Base-by-base conservation (phyloP, 2,797 vertebrate species). In the Coilia nasus region DNA sequence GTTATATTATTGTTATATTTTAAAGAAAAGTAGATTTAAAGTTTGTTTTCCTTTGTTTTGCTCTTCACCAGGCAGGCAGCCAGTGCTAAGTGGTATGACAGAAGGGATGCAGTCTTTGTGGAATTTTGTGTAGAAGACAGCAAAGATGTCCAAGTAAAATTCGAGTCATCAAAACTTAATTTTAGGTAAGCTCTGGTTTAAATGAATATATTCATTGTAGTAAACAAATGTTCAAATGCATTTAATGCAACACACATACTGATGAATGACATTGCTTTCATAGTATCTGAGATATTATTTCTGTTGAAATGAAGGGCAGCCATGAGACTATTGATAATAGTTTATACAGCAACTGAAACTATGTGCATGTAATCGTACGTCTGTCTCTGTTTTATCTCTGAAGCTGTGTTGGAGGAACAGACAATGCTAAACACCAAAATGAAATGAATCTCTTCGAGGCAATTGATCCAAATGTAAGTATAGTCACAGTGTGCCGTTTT, bases 51-150 rank as follows among this genome's bases (percentile, higher is more conserved):
- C 17, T 78, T 2, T 75, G 15, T 21, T 44, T 6, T 44, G 2
- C 56, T 78, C 11, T 87, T 86, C 60, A 84, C 64, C 89, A 99
- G 98, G 97, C 97, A 98, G 91, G 94, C 97, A 90, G 98, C 97
- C 91, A 95, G 96, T 93, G 97, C 97, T 6, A 99, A 98, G 93
- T 99, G 98, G 98, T 99, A 98, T 87, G 98, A 99, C 95, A 96
- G 97, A 92, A 93, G 97, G 93, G 98, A 99, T 92, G 96, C 96
- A 19, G 98, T 99, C 91, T 99, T 97, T 88, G 91, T 99, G 82
- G 98, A 99, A 90, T 99, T 99, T 91, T 98, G 97, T 46, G 96
- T 99, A 82, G 98, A 99, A 92, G 97, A 99, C 96, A 99, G 97
- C 92, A 98, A 97, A 97, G 97, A 98, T 83, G 96, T 99, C 87